These are phyloP conservation scores for Epizoanthus rinbou DNA, from an alignment of 92 coral and sea anemone species.

Conservation along the genomic window DNA sequence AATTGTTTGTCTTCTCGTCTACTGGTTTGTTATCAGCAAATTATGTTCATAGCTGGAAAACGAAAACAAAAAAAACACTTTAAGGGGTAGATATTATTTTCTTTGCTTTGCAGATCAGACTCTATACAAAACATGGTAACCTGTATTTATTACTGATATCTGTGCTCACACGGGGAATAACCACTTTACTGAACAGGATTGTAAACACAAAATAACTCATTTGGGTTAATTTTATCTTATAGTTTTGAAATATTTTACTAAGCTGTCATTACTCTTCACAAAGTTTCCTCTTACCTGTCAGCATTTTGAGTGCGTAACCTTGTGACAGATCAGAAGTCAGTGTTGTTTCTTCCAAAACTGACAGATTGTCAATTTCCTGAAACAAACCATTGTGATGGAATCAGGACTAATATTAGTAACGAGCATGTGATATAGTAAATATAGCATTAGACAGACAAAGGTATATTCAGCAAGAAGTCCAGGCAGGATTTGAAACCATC, in stretches of 20 bases:
- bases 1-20: not conserved
- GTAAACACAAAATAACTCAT: not conserved
- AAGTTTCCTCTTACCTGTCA: constrained; percentile 69
- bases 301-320: constrained; percentile 93
- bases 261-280: not conserved
- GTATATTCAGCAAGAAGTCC: no score
- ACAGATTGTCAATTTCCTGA: constrained; percentile 88
- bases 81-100: no score
- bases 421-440: no score
- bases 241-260: not conserved
- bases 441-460: not conserved
- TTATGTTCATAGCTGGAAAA: not conserved
- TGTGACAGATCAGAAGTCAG: constrained; percentile 96
- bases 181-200: no score
- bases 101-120: no score
- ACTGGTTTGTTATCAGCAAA: not conserved
- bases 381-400: not conserved
- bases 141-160: no score
- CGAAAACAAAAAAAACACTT: no score
- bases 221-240: no score
- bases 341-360: constrained; percentile 89
- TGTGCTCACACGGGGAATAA: no score
- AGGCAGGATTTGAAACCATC: no score
- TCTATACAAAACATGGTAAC: no score
- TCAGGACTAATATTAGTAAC: not conserved